phyloP scores from a whole-genome alignment of 2,113 vertebrate genomes.

The Gopherus evgoodei region DNA sequence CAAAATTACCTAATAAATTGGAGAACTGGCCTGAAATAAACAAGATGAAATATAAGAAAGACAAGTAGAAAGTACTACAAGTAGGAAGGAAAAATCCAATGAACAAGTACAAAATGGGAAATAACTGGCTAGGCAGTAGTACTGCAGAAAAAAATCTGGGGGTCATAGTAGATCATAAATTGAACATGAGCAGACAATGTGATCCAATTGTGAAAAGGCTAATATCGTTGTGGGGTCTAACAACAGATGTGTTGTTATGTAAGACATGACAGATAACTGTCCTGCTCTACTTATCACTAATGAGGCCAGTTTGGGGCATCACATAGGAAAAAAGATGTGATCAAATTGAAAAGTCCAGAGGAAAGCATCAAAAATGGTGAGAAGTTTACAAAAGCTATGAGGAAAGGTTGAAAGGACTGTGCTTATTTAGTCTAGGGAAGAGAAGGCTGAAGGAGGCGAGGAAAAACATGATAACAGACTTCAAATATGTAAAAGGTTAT shows the following conservation, averaged over 20 bases:
- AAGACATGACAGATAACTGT: not conserved
- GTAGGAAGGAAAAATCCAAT: not conserved
- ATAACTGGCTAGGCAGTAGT: not conserved
- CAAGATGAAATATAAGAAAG: not conserved
- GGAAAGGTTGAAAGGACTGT: not conserved
- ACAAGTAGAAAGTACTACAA: not conserved
- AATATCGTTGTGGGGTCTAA: not conserved
- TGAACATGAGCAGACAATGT: not conserved
- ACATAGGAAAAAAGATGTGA: not conserved
- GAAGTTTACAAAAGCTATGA: not conserved
- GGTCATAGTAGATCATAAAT: not conserved
- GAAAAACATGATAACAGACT: not conserved
- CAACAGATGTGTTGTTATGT: not conserved
- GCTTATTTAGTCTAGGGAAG: not conserved
- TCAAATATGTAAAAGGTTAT: not conserved
- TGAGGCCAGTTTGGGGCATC: not conserved
- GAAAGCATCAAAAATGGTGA: not conserved
- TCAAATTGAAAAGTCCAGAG: not conserved
- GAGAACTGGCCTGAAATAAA: not conserved
- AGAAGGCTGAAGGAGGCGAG: not conserved
- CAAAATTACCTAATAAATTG: not conserved
- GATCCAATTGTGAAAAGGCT: not conserved
- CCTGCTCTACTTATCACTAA: not conserved
- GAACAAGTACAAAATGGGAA: not conserved
- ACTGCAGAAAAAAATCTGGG: not conserved